A percentile compares a stretch with the other conserved stretches of the same genome.
These are phyloP conservation scores for Brachionus calyciflorus DNA, from an alignment of 1,140 invertebrate species.

Conservation along the genomic window DNA sequence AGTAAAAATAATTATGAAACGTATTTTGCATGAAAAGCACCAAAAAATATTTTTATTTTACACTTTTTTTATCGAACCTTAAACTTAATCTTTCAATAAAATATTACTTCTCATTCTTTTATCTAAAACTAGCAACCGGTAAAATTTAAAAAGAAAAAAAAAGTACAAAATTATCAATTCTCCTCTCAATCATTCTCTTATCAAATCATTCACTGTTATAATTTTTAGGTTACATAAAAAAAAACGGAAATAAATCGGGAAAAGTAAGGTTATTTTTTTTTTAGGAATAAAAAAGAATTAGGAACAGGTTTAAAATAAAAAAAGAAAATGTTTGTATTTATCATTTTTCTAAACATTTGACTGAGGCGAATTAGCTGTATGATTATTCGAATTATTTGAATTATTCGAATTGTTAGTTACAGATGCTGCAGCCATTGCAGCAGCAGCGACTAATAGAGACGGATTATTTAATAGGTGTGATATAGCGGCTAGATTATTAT, in stretches of 20 bases:
- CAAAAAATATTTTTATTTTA: not conserved
- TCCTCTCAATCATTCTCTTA: not conserved
- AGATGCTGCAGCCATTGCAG: not conserved
- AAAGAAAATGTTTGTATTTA: no score
- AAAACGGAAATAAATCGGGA: not conserved
- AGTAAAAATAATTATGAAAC: no score
- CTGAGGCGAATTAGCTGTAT: not conserved
- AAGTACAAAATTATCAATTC: not conserved
- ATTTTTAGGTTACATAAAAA: not conserved
- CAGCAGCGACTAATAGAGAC: slow-evolving; percentile 36
- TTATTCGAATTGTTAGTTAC: slow-evolving; percentile 16
- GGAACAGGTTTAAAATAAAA: not conserved
- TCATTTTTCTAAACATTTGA: slow-evolving; percentile 13
- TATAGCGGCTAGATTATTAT: slow-evolving; percentile 11
- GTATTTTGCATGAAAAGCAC: slow-evolving; percentile 6
- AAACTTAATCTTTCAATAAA: no score
- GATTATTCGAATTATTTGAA: not conserved
- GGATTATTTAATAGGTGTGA: not conserved
- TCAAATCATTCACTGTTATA: slow-evolving; percentile 31
- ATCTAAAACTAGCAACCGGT: slow-evolving; percentile 36
- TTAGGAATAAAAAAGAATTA: not conserved
- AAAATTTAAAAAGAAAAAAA: slow-evolving; percentile 22
- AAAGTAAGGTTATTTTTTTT: slow-evolving; percentile 2
- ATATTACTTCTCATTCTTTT: not conserved
- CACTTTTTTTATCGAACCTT: no score